Evolutionary conservation across 2,113 vertebrate genomes (phyloP), one percentile per base, ranked within the genome.

Genomic region (Eonycteris spelaea): DNA sequence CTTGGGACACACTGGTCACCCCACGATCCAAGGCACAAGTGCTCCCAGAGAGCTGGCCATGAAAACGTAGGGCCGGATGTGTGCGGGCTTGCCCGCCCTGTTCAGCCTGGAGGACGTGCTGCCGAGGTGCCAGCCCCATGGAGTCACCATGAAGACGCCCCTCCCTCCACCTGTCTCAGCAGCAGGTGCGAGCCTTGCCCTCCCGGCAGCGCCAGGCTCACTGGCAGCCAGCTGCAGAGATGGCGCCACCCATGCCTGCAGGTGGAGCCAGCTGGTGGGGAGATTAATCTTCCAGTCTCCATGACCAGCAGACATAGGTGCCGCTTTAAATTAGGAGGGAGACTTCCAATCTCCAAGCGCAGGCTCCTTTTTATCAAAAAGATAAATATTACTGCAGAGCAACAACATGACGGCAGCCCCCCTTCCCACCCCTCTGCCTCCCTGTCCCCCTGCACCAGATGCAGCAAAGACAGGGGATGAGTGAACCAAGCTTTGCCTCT

Each of bases 251-350:
- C 45, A 10, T 55, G 95, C 93, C 97, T 97, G 93, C 94, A 95
- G 94, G 97, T 90, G 94, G 97, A 96, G 97, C 90, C 80, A 91
- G 92, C 87, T 24, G 59, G 89, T 97, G 83, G 79, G 97, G 95
- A 98, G 97, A 98, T 98, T 96, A 98, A 98, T 98, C 97, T 98
- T 95, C 86, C 93, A 90, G 98, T 95, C 92, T 96, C 95, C 33
- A 21, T 12, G 90, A 95, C 96, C 82, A 67, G 88, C 91, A 97
- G 96, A 95, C 92, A 94, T 83, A 98, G 97, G 82, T 13, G 84
- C 97, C 97, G 53, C 85, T 98, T 98, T 97, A 96, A 98, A 98
- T 98, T 97, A 98, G 86, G 97, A 97, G 93, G 86, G 96, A 98
- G 97, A 97, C 96, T 98, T 95, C 83, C 95, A 55, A 85, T 98